Conservation (phyloP, 2,888 invertebrate species). For the Lycaena phlaeas region DNA sequence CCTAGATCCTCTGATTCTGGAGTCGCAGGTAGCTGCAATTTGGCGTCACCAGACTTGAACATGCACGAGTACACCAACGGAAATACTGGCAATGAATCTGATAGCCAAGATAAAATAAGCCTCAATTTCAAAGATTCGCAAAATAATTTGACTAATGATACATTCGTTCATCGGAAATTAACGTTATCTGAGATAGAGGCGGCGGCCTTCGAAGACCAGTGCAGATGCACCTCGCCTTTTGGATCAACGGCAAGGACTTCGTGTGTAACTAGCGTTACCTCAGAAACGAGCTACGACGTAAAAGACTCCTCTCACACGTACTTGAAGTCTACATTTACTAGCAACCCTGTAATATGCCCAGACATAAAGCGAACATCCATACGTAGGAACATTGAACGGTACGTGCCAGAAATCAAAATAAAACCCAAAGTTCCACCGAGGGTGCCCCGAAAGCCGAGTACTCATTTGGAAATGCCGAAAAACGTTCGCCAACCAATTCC, state of each 20-base stretch:
- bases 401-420: conserved; percentile 52
- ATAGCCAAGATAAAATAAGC: conserved; percentile 43
- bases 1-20: conserved; percentile 87
- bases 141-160: conserved; percentile 39
- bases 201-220: conserved; percentile 78
- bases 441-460: conserved; percentile 58
- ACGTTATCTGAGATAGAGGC: conserved; percentile 74
- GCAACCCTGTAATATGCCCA: conserved; percentile 55
- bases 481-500: conserved; percentile 56
- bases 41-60: conserved; percentile 80
- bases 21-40: conserved; percentile 86
- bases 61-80: conserved; percentile 45
- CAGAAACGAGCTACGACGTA: conserved; percentile 71
- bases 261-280: conserved; percentile 71
- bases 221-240: conserved; percentile 81
- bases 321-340: conserved; percentile 63
- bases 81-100: conserved; percentile 48
- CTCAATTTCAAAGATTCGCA: conserved; percentile 37
- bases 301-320: conserved; percentile 66
- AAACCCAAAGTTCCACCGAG: conserved; percentile 64
- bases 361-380: conserved; percentile 68
- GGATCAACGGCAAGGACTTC: conserved; percentile 81
- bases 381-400: conserved; percentile 51
- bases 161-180: conserved; percentile 47
- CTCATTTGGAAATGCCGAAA: conserved; percentile 58